Conservation (phyloP, 2,888 invertebrate genomes). For the Perizoma affinitatum region DNA sequence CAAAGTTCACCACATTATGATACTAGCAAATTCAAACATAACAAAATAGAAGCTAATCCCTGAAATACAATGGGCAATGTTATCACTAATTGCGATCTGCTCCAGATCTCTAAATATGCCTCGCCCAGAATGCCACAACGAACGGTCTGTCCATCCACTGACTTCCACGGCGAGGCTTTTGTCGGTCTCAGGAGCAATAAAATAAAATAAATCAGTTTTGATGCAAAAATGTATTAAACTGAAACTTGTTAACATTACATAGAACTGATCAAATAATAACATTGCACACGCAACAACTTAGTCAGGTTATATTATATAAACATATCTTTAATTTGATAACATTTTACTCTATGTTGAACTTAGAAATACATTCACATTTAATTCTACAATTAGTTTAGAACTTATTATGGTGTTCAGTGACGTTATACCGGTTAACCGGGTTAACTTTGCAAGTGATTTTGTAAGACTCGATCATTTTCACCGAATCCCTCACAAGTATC, state of each 20-base stretch:
- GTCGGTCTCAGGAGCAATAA: background rate
- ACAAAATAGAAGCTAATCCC: no score
- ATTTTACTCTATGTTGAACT: no score
- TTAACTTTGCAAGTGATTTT: constrained; percentile 80
- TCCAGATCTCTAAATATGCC: no score
- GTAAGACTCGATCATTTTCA: constrained; percentile 76
- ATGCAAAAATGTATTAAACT: constrained; percentile 20
- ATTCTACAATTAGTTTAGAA: constrained; percentile 5
- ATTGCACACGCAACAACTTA: constrained; percentile 39
- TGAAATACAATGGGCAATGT: no score
- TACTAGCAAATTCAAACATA: no score
- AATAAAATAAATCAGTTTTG: background rate
- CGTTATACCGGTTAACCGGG: constrained; percentile 58
- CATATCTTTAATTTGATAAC: no score
- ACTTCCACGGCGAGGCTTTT: no score
- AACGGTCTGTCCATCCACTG: no score
- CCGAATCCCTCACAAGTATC: constrained; percentile 74
- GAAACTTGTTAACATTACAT: constrained; percentile 2
- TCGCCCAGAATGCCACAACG: no score
- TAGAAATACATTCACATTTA: background rate
- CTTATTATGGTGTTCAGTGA: constrained; percentile 28
- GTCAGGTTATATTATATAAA: constrained; percentile 40
- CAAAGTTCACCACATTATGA: no score
- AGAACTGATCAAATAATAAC: constrained; percentile 34
- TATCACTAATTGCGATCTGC: no score